Conservation (phyloP, 2,888 invertebrate species). For the Bhutanitis thaidina region DNA sequence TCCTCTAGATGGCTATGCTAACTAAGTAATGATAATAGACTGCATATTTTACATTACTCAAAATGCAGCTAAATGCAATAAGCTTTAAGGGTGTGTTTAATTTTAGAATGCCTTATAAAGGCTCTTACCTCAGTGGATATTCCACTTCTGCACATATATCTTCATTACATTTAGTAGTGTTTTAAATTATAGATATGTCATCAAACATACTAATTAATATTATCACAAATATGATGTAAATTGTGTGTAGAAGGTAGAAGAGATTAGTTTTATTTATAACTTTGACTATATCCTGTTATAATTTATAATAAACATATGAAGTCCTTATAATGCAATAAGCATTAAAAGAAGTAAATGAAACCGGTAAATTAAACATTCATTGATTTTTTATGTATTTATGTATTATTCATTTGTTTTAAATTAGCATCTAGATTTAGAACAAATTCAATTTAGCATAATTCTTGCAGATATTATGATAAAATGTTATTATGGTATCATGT, state of each 20-base stretch:
- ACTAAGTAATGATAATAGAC: not conserved
- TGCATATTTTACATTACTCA: conserved; percentile 9
- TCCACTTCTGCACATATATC: conserved; percentile 18
- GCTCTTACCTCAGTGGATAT: conserved; percentile 19
- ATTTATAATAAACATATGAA: not conserved
- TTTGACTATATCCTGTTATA: not conserved
- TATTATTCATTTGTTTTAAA: too few relatives aligned
- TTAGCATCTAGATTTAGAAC: too few relatives aligned
- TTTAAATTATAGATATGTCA: conserved; percentile 3
- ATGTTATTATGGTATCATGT: too few relatives aligned
- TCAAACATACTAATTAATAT: conserved; percentile 1
- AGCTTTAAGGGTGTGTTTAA: conserved; percentile 17
- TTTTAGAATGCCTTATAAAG: conserved; percentile 18
- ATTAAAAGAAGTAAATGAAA: too few relatives aligned
- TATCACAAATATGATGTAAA: not conserved
- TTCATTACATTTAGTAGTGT: conserved; percentile 2
- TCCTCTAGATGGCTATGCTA: too few relatives aligned
- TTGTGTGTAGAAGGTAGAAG: not conserved
- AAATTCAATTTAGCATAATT: too few relatives aligned
- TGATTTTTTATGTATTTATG: too few relatives aligned
- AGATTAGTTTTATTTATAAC: not conserved
- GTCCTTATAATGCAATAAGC: too few relatives aligned
- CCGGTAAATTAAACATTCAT: too few relatives aligned
- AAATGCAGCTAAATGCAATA: conserved; percentile 14
- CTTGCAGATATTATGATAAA: too few relatives aligned